Evolutionary conservation across 2,797 vertebrate genomes (phyloP).

Genomic region (Amniataba percoides): DNA sequence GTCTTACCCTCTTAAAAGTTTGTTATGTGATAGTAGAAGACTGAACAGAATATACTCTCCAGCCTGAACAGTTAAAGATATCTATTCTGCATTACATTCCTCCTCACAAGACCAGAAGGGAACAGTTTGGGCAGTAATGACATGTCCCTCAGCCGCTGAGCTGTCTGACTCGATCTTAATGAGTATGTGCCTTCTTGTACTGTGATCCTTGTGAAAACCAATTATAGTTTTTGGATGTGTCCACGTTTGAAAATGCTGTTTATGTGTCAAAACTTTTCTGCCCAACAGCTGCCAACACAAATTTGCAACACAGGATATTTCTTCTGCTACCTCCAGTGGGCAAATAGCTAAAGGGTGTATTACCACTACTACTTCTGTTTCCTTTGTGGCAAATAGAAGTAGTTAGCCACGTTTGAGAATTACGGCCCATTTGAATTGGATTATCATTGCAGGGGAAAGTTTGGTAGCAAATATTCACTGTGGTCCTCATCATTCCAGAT

Average conservation of each 20-base stretch:
- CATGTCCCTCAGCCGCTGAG: not conserved
- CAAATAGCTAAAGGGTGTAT: not conserved
- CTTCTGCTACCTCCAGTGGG: not conserved
- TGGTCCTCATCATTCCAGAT: no score
- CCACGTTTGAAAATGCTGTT: slow-evolving; percentile 8
- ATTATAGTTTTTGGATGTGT: not conserved
- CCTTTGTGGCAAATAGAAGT: not conserved
- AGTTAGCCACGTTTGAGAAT: not conserved
- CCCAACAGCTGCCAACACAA: not conserved
- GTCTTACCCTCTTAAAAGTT: no score
- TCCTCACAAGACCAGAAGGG: not conserved
- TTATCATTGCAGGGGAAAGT: no score
- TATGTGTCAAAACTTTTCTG: not conserved
- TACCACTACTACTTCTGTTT: not conserved
- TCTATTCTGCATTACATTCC: not conserved
- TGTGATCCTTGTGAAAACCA: slow-evolving; percentile 13
- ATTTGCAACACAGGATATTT: not conserved
- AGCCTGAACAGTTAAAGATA: not conserved
- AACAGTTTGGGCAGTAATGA: slow-evolving; percentile 1
- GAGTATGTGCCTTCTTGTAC: slow-evolving; percentile 9
- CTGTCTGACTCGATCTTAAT: slow-evolving; percentile 10
- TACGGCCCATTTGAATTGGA: no score
- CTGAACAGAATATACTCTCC: not conserved
- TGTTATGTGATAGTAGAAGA: not conserved
- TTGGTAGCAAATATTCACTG: no score